phyloP scores from a whole-genome alignment of 2,113 vertebrate species.

The Sapajus apella region DNA sequence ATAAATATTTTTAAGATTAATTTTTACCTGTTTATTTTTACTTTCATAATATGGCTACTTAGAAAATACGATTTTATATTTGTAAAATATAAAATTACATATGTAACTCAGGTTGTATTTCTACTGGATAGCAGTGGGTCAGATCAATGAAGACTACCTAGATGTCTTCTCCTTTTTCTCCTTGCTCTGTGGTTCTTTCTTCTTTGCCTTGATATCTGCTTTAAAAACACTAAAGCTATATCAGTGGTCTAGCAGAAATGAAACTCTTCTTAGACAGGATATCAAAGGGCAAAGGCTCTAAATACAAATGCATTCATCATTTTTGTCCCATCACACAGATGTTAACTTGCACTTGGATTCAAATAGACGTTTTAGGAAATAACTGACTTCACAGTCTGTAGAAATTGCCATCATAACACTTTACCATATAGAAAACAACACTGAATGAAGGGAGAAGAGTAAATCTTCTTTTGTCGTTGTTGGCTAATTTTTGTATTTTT shows the following conservation, averaged over 20 bases:
- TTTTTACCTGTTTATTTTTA: not conserved
- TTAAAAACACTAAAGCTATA: not conserved
- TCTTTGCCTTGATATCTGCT: not conserved
- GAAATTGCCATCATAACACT: conserved; percentile 7
- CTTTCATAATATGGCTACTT: not conserved
- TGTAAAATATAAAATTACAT: not conserved
- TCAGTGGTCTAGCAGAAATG: not conserved
- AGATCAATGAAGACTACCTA: not conserved
- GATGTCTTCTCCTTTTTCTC: not conserved
- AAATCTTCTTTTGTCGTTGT: not conserved
- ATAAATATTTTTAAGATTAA: not conserved
- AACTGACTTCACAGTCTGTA: not conserved
- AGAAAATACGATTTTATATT: too few relatives aligned
- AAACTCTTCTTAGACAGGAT: not conserved
- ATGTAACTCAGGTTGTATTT: not conserved
- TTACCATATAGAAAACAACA: not conserved
- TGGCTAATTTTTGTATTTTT: too few relatives aligned
- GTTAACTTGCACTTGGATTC: not conserved
- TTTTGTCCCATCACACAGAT: not conserved
- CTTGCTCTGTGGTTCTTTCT: not conserved
- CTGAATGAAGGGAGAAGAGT: not conserved
- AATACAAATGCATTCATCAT: not conserved
- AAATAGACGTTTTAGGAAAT: conserved; percentile 21
- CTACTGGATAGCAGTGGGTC: not conserved
- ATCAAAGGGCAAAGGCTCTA: not conserved